Conservation (phyloP, 2,113 vertebrate genomes). For the Myotis yumanensis region DNA sequence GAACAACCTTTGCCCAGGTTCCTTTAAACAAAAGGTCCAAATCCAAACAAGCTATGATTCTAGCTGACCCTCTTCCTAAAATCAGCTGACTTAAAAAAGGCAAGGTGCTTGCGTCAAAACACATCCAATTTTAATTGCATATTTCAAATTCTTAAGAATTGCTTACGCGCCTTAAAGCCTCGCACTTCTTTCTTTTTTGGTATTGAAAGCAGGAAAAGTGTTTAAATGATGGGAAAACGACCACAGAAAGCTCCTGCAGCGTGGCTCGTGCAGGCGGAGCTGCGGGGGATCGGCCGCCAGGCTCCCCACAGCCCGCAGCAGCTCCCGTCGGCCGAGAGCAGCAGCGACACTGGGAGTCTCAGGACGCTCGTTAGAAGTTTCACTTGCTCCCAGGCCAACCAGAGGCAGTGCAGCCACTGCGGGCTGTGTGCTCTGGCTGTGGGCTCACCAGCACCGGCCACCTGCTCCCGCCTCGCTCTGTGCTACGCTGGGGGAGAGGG, state of each 20-base stretch:
- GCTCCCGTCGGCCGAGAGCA: neutral
- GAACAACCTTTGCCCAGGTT: conserved; percentile 38
- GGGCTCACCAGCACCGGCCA: neutral
- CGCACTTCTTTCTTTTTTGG: conserved; percentile 71
- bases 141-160: conserved; percentile 74
- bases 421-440: neutral
- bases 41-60: conserved; percentile 14
- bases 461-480: neutral
- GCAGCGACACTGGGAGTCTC: neutral
- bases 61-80: conserved; percentile 58
- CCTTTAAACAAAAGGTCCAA: neutral
- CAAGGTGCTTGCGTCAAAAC: conserved; percentile 72
- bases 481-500: neutral
- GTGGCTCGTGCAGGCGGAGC: neutral
- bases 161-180: conserved; percentile 73
- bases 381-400: neutral
- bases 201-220: conserved; percentile 66
- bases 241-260: neutral
- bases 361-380: neutral
- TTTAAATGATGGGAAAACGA: neutral
- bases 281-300: no score
- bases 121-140: conserved; percentile 71
- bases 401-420: neutral
- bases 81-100: conserved; percentile 17
- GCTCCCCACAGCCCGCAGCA: neutral